Evolutionary conservation across 2,113 vertebrate species (phyloP).

Genomic region (Columba janthina): DNA sequence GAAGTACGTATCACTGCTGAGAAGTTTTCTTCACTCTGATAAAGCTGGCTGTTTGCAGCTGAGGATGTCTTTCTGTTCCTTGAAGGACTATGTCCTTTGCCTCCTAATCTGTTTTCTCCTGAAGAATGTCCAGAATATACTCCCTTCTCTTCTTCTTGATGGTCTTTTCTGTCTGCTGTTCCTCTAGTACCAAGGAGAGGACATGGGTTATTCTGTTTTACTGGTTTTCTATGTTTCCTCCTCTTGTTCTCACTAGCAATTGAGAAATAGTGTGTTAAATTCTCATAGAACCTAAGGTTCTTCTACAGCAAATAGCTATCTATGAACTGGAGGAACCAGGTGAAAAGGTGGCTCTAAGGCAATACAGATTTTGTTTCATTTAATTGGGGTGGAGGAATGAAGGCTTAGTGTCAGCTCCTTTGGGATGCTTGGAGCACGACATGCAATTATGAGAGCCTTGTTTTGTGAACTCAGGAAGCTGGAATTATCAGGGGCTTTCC

Average conservation of each 20-base stretch:
- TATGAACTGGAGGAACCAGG: not conserved
- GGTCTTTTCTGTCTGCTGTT: not conserved
- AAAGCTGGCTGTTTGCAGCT: not conserved
- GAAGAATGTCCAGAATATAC: not conserved
- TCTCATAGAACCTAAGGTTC: not conserved
- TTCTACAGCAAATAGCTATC: not conserved
- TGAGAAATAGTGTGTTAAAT: not conserved
- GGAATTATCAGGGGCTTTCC: conserved; percentile 23
- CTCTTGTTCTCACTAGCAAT: not conserved
- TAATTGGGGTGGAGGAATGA: conserved; percentile 1
- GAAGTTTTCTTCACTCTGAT: not conserved
- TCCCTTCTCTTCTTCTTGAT: not conserved
- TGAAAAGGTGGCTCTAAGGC: not conserved
- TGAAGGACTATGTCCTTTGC: not conserved
- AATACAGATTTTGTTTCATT: not conserved
- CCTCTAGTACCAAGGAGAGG: not conserved
- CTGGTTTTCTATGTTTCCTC: not conserved
- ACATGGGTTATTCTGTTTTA: not conserved
- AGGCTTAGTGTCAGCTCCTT: conserved; percentile 16
- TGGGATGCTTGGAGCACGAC: not conserved
- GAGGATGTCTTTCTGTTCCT: not conserved
- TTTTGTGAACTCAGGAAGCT: not conserved
- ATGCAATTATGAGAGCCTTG: not conserved
- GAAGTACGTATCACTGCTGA: not conserved
- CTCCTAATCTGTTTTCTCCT: not conserved